phyloP scores from a whole-genome alignment of 1,140 invertebrate species.

The Lepidurus apus region DNA sequence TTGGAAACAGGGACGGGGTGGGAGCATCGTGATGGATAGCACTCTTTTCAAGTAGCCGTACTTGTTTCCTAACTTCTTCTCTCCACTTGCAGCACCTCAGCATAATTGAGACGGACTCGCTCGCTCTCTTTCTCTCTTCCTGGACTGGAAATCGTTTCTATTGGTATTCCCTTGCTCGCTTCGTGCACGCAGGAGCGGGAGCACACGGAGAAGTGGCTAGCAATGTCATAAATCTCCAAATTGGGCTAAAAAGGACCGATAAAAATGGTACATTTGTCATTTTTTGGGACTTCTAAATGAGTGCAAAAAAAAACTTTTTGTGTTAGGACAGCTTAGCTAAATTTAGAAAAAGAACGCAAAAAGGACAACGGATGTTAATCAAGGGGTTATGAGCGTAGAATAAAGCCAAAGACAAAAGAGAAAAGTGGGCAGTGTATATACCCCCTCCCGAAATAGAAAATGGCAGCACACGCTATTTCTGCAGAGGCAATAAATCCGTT shows the following conservation, averaged over 20 bases:
- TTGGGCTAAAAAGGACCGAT: not conserved
- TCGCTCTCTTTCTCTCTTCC: not conserved
- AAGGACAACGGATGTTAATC: not conserved
- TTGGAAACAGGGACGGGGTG: not conserved
- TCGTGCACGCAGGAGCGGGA: not conserved
- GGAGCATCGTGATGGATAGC: not conserved
- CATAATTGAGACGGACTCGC: not conserved
- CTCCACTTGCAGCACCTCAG: constrained; percentile 8
- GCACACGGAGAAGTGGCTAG: not conserved
- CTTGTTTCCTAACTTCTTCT: not conserved
- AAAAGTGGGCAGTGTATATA: not conserved
- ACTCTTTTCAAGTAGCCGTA: not conserved
- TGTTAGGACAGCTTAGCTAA: too few species aligned
- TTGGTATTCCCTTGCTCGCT: not conserved
- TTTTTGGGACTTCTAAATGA: too few species aligned
- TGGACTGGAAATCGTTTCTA: constrained; percentile 3
- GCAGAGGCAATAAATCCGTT: not conserved
- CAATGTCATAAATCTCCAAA: not conserved
- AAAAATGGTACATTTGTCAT: not conserved
- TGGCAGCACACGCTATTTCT: not conserved
- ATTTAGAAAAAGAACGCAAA: not conserved
- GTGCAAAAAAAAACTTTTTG: too few species aligned
- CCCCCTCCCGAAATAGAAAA: not conserved
- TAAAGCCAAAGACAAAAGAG: not conserved
- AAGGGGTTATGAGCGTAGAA: not conserved